Conservation (phyloP, 2,113 vertebrate genomes). For the Conger conger region DNA sequence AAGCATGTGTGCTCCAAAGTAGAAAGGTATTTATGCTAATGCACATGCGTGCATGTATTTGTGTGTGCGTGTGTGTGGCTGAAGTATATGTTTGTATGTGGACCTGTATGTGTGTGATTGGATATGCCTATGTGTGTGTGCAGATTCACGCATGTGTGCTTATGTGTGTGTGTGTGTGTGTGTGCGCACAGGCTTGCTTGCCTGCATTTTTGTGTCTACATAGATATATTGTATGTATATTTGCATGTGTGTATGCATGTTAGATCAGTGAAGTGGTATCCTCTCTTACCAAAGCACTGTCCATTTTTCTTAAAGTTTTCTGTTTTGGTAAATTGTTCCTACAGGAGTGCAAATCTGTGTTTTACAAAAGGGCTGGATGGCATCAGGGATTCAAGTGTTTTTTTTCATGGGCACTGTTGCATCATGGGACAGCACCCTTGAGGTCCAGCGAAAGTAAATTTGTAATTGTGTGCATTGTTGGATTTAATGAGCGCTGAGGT, state of each 20-base stretch:
- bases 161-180: too few species aligned
- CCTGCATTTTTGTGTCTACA: too few species aligned
- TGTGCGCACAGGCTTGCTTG: too few species aligned
- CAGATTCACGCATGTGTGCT: too few species aligned
- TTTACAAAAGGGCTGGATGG: background rate
- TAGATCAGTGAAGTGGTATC: too few species aligned
- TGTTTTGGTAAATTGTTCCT: background rate
- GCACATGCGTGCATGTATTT: background rate
- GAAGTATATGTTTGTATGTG: background rate
- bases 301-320: too few species aligned
- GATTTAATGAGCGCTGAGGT: background rate
- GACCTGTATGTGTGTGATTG: background rate
- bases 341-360: background rate
- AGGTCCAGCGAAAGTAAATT: background rate
- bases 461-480: background rate
- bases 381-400: background rate
- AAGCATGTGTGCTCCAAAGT: background rate
- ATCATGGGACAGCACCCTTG: background rate
- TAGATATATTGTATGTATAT: too few species aligned
- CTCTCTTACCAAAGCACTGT: background rate
- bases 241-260: too few species aligned
- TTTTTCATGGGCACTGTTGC: background rate
- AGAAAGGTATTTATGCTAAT: background rate
- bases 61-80: background rate
- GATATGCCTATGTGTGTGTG: too few species aligned